These are phyloP conservation scores for Prosopocoilus inquinatus DNA, from an alignment of 2,888 invertebrate species.

Conservation along the genomic window DNA sequence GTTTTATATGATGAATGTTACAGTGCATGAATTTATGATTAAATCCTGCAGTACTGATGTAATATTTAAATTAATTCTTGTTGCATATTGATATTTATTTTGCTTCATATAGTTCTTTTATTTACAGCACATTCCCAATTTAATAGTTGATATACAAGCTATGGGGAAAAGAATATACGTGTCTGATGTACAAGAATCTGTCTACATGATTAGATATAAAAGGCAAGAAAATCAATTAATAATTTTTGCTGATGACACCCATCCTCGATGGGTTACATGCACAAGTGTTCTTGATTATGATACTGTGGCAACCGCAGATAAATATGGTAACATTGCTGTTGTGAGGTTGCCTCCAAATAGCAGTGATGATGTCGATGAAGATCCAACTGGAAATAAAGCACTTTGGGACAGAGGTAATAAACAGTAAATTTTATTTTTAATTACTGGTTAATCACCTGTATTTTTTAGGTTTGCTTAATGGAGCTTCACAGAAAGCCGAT, in stretches of 20 bases:
- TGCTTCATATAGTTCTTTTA: not conserved
- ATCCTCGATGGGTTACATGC: constrained; percentile 94
- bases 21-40: constrained; percentile 23
- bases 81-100: not conserved
- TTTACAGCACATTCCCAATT: constrained; percentile 86
- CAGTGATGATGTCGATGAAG: constrained; percentile 98
- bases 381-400: constrained; percentile 97
- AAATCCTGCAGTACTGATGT: constrained; percentile 36
- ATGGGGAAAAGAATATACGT: constrained; percentile 94
- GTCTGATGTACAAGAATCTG: constrained; percentile 94
- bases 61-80: not conserved
- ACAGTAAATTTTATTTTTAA: not conserved
- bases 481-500: constrained; percentile 97
- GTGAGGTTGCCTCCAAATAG: constrained; percentile 87
- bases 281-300: constrained; percentile 93
- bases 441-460: not conserved
- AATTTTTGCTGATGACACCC: constrained; percentile 97
- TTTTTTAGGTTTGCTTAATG: constrained; percentile 79
- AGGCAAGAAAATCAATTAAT: constrained; percentile 95
- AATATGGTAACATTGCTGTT: constrained; percentile 94
- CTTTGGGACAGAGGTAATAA: constrained; percentile 80
- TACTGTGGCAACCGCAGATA: constrained; percentile 94
- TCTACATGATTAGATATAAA: constrained; percentile 93
- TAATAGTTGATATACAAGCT: constrained; percentile 89
- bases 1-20: constrained; percentile 22